These are phyloP conservation scores for Corythornis madagascariensis DNA, from an alignment of 2,113 vertebrate genomes.

Conservation along the genomic window DNA sequence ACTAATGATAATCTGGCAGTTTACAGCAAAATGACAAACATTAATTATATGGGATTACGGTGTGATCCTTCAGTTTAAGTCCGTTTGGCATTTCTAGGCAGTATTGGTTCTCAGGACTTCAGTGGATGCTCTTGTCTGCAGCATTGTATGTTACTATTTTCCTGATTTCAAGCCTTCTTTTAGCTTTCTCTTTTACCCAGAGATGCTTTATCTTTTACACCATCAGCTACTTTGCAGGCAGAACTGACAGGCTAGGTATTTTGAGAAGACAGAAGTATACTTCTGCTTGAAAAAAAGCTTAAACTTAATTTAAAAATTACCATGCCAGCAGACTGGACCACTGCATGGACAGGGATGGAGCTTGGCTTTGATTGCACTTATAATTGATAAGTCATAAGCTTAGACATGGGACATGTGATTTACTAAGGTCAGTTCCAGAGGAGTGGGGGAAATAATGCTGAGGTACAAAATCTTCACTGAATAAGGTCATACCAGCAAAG, in stretches of 20 bases:
- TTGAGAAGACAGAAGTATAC: neutral
- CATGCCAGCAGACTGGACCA: accelerated
- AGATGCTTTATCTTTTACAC: neutral
- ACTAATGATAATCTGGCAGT: constrained; percentile 66
- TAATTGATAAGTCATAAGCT: neutral
- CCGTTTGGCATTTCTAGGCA: constrained; percentile 4
- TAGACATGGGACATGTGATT: neutral
- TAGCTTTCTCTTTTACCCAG: neutral
- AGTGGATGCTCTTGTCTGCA: neutral
- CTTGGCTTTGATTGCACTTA: neutral
- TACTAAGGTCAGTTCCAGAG: neutral
- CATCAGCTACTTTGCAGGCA: neutral
- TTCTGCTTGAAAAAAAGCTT: neutral
- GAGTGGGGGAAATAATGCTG: neutral
- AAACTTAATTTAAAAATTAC: neutral
- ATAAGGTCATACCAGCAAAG: neutral
- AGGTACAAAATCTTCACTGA: neutral
- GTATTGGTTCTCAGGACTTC: neutral
- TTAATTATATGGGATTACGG: constrained; percentile 56
- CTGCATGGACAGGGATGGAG: neutral
- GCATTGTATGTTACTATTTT: neutral
- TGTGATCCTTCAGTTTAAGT: constrained; percentile 52
- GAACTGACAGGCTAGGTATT: neutral
- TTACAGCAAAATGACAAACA: constrained; percentile 59
- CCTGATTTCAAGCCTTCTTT: neutral